Conservation (phyloP, 2,113 vertebrate species). For the Ceyx margarethae region DNA sequence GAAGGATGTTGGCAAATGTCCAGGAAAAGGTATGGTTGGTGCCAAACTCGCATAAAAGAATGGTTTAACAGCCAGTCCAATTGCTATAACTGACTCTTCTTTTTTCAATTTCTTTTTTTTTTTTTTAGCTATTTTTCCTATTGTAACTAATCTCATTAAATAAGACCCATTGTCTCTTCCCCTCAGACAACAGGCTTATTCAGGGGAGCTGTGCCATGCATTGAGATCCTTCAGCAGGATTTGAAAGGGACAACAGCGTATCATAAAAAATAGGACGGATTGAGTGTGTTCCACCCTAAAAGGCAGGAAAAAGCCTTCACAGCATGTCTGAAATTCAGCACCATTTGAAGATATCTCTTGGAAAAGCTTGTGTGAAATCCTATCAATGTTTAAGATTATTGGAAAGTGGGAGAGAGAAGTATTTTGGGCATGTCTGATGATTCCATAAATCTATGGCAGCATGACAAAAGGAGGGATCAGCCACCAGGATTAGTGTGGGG, state of each 20-base stretch:
- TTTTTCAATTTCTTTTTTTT: background rate
- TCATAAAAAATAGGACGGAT: slow-evolving; percentile 35
- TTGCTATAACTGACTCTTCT: slow-evolving; percentile 54
- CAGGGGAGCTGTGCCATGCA: slow-evolving; percentile 40
- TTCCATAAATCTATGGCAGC: slow-evolving; percentile 23
- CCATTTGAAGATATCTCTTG: background rate
- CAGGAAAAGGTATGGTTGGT: slow-evolving; percentile 74
- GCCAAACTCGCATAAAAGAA: slow-evolving; percentile 72
- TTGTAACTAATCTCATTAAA: slow-evolving; percentile 78
- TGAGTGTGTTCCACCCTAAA: slow-evolving; percentile 45
- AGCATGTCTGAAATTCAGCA: background rate
- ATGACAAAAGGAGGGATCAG: slow-evolving; percentile 13
- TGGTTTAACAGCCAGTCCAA: slow-evolving; percentile 62
- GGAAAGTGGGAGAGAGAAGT: slow-evolving; percentile 2
- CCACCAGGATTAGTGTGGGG: background rate
- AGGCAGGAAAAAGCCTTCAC: slow-evolving; percentile 32
- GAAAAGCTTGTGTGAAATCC: slow-evolving; percentile 56
- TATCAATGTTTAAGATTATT: background rate
- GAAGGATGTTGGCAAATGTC: slow-evolving; percentile 58
- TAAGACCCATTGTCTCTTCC: slow-evolving; percentile 66
- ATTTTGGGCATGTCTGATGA: background rate
- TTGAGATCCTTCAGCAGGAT: slow-evolving; percentile 32
- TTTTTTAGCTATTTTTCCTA: slow-evolving; percentile 66
- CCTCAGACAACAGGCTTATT: slow-evolving; percentile 70
- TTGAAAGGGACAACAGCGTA: slow-evolving; percentile 56